Evolutionary conservation across 2,113 vertebrate genomes (phyloP), one percentile per base, ranked within the genome.

Genomic region (Brachirus orientalis): DNA sequence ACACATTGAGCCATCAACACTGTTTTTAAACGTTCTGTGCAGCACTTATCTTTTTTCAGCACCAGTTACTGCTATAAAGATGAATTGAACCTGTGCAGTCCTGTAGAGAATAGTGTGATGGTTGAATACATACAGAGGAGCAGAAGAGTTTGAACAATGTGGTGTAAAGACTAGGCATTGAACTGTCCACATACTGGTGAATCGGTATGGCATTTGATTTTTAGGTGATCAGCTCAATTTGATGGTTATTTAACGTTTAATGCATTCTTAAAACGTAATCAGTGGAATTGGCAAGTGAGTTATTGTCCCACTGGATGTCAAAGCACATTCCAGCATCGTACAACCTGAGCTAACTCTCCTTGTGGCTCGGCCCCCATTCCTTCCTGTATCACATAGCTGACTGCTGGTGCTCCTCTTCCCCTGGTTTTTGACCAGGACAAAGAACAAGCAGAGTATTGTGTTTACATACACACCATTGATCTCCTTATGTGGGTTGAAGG

Each of bases 391-490:
- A 76, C 72, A 60, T 12, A 53, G 60, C 79, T 65, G 75, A 81
- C 72, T 69, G 36, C 82, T 80, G 82, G 86, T 75, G 77, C 80
- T 86, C 72, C 38, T 63, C 71, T 64, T 73, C 63, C 71, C 46
- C 75, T 72, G 55, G 64, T 57, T 77, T 65, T 52, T 82, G 77
- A 85, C 77, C 83, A 77, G 84, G 84, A 83, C 59, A 1, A 84
- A 79, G 76, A 84, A 84, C 67, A 68, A 79, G 80, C 63, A 78
- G 54, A 65, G 66, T 22, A 16, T 54, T 58, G 46, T 70, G 75
- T 86, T 81, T 79, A 86, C 76, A 83, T 53, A 75, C 81, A 75
- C 78, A 75, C 69, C 67, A 69, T 40, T 64, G n/a, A 63, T 68
- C 37, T 67, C 56, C 44, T 20, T 46, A 57, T 72, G 72, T 61